A percentile compares a stretch with the other conserved stretches of the same genome.
These are phyloP conservation scores for Zaprionus bogoriensis DNA, from an alignment of 2,888 invertebrate genomes.

Conservation along the genomic window DNA sequence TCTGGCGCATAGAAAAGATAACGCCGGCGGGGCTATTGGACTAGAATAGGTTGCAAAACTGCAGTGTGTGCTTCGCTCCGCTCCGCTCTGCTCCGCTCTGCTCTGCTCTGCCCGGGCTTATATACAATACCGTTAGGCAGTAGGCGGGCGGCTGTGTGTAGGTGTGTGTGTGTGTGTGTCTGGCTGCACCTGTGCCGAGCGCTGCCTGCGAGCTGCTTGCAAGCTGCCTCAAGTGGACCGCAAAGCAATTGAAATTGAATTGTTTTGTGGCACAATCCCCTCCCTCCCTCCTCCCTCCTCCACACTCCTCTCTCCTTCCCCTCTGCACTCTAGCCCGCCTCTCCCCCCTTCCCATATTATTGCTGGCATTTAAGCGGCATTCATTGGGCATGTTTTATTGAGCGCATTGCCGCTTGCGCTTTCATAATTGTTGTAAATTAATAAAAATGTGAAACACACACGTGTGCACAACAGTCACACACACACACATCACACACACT, in stretches of 20 bases:
- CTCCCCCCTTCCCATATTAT: conserved; percentile 16
- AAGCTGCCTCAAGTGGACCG: conserved; percentile 71
- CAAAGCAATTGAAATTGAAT: conserved; percentile 76
- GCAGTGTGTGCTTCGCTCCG: conserved; percentile 34
- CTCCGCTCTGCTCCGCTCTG: not conserved
- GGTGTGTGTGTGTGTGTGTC: conserved; percentile 17
- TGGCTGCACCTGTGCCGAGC: conserved; percentile 55
- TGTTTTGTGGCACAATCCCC: conserved; percentile 61
- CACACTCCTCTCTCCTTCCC: not conserved
- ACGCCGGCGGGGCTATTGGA: conserved; percentile 68
- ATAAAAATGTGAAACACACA: conserved; percentile 51
- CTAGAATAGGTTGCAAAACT: conserved; percentile 81
- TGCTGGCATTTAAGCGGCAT: conserved; percentile 55
- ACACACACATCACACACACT: not conserved
- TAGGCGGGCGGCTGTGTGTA: conserved; percentile 25
- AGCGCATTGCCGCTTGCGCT: conserved; percentile 72
- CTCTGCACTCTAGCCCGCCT: not conserved
- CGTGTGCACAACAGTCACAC: not conserved
- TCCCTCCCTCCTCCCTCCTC: not conserved
- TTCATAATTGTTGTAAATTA: conserved; percentile 74
- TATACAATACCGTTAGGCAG: conserved; percentile 73
- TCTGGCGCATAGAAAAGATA: conserved; percentile 81
- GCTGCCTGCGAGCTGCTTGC: conserved; percentile 24
- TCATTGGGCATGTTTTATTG: conserved; percentile 63
- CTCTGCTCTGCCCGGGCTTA: conserved; percentile 30